Evolutionary conservation across 2,113 vertebrate species (phyloP), one percentile per base, ranked within the genome.

Genomic region (Collichthys lucidus): DNA sequence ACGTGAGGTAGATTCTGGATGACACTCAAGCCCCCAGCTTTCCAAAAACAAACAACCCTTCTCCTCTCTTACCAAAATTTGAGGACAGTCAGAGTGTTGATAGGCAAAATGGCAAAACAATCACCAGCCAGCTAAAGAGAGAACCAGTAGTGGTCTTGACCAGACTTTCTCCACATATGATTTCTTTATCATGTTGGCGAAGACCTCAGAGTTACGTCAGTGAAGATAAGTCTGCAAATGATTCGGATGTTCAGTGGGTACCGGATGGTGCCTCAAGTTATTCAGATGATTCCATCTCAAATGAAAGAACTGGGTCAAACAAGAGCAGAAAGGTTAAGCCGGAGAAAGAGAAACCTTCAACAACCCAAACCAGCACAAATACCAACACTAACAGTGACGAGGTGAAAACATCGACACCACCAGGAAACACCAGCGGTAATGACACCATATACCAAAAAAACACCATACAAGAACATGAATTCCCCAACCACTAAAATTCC

Each of bases 101-200:
- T 11, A 16, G 16, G 57, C 10, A 8, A 0, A 2, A 56, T 8
- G 6, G 22, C 11, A 24, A 29, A 56, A 61, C 24, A 4, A 0
- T 0, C 14, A 8, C 0, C 2, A 2, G 2, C 6, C 0, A 2
- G 63, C 40, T 10, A 8, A 79, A 7, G 1, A 83, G 35, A 26
- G 2, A 74, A 24, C 50, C 74, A 5, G 65, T 83, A 4, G 88
- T 93, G 52, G 64, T 67, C 20, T 46, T 93, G 66, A 86, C 14
- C 5, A 86, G 62, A 64, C 80, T 91, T 47, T 11, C 66, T 64
- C 4, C 0, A 3, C 2, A 16, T 6, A 0, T 19, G 62, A 40
- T 86, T 4, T 15, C 1, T 0, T n/a, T 26, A 19, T 4, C 44
- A 4, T 0, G 0, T 61, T 9, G 1, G 19, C 5, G 12, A 11